These are phyloP conservation scores for Lapara coniferarum DNA, from an alignment of 2,888 invertebrate species.

Conservation along the genomic window DNA sequence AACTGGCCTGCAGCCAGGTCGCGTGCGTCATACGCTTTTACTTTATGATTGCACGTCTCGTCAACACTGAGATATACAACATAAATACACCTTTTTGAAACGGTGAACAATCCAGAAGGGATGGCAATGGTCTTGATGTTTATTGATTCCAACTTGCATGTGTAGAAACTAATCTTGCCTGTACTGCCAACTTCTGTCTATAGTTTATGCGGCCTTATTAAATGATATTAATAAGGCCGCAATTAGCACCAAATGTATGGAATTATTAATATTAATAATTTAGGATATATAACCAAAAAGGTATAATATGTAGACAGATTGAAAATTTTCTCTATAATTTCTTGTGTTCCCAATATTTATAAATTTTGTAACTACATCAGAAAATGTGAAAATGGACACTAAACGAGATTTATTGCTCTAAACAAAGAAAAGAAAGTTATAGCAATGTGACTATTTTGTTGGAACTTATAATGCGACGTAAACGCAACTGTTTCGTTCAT, in stretches of 20 bases:
- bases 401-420: neutral
- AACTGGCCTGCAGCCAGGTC: constrained; percentile 68
- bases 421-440: constrained; percentile 5
- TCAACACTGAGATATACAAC: constrained; percentile 51
- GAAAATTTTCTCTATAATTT: too few relatives aligned
- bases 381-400: too few relatives aligned
- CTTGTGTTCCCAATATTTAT: too few relatives aligned
- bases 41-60: constrained; percentile 48
- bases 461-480: neutral
- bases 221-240: neutral
- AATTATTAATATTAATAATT: too few relatives aligned
- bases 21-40: constrained; percentile 70
- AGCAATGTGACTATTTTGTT: constrained; percentile 12
- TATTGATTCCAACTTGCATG: neutral
- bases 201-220: neutral
- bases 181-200: too few relatives aligned
- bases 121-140: constrained; percentile 17
- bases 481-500: constrained; percentile 2
- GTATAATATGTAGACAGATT: too few relatives aligned
- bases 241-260: too few relatives aligned
- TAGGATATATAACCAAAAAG: too few relatives aligned
- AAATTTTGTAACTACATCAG: too few relatives aligned
- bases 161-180: neutral
- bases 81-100: constrained; percentile 34
- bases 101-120: constrained; percentile 31